Percentiles rank a stretch among this genome's conserved stretches.
phyloP scores from a whole-genome alignment of 2,888 invertebrate genomes.

The Lypha dubia region DNA sequence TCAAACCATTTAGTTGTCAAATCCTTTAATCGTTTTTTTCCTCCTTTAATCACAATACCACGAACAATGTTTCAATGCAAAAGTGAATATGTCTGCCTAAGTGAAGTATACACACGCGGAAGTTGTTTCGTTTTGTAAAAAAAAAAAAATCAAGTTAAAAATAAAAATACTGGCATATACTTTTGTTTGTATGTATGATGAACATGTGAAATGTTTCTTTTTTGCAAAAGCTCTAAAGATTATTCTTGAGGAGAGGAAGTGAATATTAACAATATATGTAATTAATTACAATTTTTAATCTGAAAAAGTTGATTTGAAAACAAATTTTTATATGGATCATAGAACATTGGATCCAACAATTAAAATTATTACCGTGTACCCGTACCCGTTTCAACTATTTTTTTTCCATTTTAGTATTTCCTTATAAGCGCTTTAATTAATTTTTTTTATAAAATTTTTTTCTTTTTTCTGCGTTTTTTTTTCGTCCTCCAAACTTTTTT shows the following conservation, averaged over 20 bases:
- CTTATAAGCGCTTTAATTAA: too few relatives aligned
- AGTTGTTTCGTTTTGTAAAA: slow-evolving; percentile 38
- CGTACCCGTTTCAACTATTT: too few relatives aligned
- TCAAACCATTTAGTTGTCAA: slow-evolving; percentile 34
- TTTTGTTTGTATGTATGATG: not conserved
- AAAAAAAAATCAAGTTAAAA: slow-evolving; percentile 13
- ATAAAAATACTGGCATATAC: not conserved
- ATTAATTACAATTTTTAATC: not conserved
- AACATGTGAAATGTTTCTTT: not conserved
- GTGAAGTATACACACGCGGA: slow-evolving; percentile 65
- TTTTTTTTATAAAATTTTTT: too few relatives aligned
- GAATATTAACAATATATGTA: not conserved
- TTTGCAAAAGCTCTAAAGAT: not conserved
- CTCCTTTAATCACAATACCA: slow-evolving; percentile 34
- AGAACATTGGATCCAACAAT: too few relatives aligned
- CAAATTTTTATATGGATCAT: too few relatives aligned
- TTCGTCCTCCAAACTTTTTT: too few relatives aligned
- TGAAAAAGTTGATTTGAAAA: not conserved
- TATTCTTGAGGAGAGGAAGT: not conserved
- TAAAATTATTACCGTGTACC: too few relatives aligned
- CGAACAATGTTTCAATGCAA: slow-evolving; percentile 1
- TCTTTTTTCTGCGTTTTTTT: too few relatives aligned
- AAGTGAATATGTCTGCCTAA: slow-evolving; percentile 26
- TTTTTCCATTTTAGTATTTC: too few relatives aligned
- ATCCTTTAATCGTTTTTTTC: slow-evolving; percentile 52